Conservation (phyloP, 2,888 invertebrate genomes). For the Cyaniris semiargus region DNA sequence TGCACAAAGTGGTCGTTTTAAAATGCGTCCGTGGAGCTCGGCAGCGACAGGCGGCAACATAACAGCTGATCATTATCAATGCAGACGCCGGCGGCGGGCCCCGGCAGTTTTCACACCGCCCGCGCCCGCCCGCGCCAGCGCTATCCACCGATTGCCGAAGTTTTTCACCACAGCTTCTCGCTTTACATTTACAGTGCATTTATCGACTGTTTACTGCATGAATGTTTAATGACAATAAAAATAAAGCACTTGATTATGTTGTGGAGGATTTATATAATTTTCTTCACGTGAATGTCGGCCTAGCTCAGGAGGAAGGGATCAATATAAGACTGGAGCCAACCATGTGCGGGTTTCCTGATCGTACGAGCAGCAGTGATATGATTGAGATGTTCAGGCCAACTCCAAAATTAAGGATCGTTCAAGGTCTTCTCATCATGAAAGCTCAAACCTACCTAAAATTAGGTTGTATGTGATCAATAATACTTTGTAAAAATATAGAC, state of each 20-base stretch:
- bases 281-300: not conserved
- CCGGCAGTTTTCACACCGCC: constrained; percentile 37
- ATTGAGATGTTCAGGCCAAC: too few relatives aligned
- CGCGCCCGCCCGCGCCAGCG: not conserved
- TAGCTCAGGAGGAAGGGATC: too few relatives aligned
- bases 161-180: constrained; percentile 19
- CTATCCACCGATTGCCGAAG: constrained; percentile 12
- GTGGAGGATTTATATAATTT: not conserved
- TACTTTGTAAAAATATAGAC: too few relatives aligned
- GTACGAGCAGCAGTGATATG: too few relatives aligned
- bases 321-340: not conserved
- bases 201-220: constrained; percentile 9
- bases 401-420: too few relatives aligned
- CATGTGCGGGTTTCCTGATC: not conserved
- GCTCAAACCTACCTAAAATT: too few relatives aligned
- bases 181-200: not conserved
- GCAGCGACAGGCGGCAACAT: not conserved
- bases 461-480: too few relatives aligned
- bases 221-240: not conserved
- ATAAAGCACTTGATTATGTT: not conserved
- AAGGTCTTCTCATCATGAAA: too few relatives aligned
- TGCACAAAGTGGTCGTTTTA: constrained; percentile 11
- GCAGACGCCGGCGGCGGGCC: constrained; percentile 36
- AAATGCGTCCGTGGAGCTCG: not conserved
- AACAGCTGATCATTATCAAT: constrained; percentile 38